Percentiles rank a stretch among this genome's conserved stretches.
phyloP scores from a whole-genome alignment of 2,797 vertebrate species.

The Gymnopithys bicolor region DNA sequence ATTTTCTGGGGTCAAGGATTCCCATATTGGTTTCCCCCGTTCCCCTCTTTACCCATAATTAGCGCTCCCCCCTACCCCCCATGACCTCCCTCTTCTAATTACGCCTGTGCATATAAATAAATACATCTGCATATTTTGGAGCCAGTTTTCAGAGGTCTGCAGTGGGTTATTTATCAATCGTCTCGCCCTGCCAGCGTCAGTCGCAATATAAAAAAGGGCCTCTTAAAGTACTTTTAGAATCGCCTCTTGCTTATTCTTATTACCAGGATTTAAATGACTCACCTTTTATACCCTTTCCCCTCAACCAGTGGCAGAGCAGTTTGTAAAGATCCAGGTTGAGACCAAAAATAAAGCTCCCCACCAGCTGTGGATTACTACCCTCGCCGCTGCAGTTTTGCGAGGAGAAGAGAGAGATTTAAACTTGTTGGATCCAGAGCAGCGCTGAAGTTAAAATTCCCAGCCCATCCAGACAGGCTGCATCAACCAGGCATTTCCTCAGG shows the following conservation, averaged over 20 bases:
- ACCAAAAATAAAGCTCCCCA: neutral
- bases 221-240: neutral
- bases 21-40: neutral
- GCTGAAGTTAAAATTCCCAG: neutral
- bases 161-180: neutral
- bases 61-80: neutral
- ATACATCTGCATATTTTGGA: neutral
- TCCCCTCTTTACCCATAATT: neutral
- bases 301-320: neutral
- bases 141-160: neutral
- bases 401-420: neutral
- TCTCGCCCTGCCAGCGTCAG: neutral
- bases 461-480: slow-evolving; percentile 6
- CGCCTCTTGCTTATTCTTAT: neutral
- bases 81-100: neutral
- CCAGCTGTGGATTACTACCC: neutral
- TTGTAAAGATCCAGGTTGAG: slow-evolving; percentile 27
- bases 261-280: neutral
- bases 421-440: neutral
- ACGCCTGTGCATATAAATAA: neutral
- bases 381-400: neutral
- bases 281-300: neutral
- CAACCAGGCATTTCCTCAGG: slow-evolving; percentile 15
- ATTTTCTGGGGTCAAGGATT: slow-evolving; percentile 39
- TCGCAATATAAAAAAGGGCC: neutral